These are phyloP conservation scores for Plutomurus gul DNA, from an alignment of 1,140 invertebrate genomes.

Conservation along the genomic window DNA sequence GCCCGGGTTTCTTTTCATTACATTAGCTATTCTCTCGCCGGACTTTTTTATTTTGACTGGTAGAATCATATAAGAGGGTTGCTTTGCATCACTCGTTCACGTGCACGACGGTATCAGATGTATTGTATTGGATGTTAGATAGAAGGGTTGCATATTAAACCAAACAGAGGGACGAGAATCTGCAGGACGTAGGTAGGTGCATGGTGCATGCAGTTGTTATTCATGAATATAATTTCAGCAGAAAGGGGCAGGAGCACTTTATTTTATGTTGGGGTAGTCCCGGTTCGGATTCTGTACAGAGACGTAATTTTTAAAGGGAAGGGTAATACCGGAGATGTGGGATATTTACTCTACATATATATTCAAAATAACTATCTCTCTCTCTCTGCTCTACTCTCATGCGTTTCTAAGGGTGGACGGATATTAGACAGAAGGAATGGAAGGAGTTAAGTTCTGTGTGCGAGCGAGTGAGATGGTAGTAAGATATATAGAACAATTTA, in stretches of 20 bases:
- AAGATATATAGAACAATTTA: not conserved
- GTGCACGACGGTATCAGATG: not conserved
- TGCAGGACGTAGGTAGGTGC: not conserved
- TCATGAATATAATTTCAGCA: conserved; percentile 13
- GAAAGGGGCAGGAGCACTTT: conserved; percentile 2
- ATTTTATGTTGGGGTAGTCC: conserved; percentile 5
- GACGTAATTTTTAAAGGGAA: not conserved
- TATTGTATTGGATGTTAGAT: not conserved
- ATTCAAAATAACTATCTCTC: no score
- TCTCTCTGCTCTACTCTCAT: no score
- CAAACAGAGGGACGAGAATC: not conserved
- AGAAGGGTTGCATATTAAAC: not conserved
- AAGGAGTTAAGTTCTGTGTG: not conserved
- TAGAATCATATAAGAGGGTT: not conserved
- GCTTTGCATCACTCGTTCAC: not conserved
- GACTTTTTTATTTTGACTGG: not conserved
- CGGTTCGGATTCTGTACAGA: not conserved
- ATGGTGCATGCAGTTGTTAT: conserved; percentile 6
- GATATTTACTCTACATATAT: no score
- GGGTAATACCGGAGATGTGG: no score
- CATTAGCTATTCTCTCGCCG: not conserved
- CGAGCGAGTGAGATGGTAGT: not conserved
- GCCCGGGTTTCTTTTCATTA: not conserved
- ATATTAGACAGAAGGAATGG: not conserved
- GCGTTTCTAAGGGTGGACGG: not conserved